phyloP scores from a whole-genome alignment of 2,888 invertebrate species.

The Coelogynopora nodosa region DNA sequence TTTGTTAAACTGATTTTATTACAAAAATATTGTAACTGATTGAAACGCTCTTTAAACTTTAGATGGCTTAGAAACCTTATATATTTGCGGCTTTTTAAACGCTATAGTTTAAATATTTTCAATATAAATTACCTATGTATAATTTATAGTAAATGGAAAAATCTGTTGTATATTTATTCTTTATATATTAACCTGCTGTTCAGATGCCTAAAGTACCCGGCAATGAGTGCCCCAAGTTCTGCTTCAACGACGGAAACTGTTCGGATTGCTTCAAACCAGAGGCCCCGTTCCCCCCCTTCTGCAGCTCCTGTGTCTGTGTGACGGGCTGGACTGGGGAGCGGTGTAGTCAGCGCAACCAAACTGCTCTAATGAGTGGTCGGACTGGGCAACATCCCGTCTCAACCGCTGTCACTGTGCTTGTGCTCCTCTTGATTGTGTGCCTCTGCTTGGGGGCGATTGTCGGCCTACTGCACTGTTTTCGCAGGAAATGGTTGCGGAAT shows the following conservation, averaged over 20 bases:
- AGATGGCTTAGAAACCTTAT: too few species aligned
- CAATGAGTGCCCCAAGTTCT: not conserved
- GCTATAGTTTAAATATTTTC: too few species aligned
- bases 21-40: too few species aligned
- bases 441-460: not conserved
- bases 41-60: too few species aligned
- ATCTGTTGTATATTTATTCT: too few species aligned
- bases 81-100: too few species aligned
- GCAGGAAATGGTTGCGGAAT: not conserved
- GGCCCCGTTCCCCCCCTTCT: not conserved
- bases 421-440: not conserved
- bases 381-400: not conserved
- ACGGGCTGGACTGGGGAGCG: not conserved
- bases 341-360: not conserved
- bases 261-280: not conserved
- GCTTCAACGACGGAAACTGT: not conserved
- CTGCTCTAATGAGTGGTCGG: not conserved
- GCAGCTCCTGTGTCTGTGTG: not conserved
- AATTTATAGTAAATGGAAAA: too few species aligned
- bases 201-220: too few species aligned
- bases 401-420: not conserved
- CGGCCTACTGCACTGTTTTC: not conserved
- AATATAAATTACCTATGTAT: too few species aligned
- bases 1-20: too few species aligned
- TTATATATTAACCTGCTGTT: too few species aligned